Evolutionary conservation across 2,888 invertebrate species (phyloP).

Genomic region (Hypomecis punctinalis): DNA sequence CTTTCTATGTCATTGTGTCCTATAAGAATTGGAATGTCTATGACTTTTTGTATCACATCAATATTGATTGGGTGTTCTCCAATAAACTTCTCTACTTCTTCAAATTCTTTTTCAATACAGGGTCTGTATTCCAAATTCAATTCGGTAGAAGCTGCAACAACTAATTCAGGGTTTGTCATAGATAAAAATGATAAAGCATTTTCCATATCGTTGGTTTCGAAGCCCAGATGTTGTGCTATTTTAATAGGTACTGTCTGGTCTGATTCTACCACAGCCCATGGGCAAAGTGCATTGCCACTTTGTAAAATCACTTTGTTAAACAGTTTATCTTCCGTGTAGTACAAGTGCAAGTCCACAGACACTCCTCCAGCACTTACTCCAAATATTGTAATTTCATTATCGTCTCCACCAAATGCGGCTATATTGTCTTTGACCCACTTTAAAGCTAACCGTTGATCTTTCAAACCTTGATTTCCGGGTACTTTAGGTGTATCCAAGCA

Average conservation of each 20-base stretch:
- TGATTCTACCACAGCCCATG: constrained; percentile 39
- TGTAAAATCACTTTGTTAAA: constrained; percentile 49
- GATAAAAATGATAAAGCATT: constrained; percentile 1
- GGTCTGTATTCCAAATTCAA: constrained; percentile 26
- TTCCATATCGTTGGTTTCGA: neutral
- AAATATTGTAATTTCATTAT: constrained; percentile 58
- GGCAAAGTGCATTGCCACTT: constrained; percentile 47
- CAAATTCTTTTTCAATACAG: constrained; percentile 41
- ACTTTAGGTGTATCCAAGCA: constrained; percentile 57
- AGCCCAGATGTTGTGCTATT: constrained; percentile 46
- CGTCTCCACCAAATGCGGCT: constrained; percentile 63
- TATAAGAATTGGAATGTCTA: constrained; percentile 1
- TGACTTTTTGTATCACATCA: neutral
- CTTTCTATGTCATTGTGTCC: constrained; percentile 4
- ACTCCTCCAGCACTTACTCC: constrained; percentile 64
- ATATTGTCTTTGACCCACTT: constrained; percentile 66
- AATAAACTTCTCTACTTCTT: constrained; percentile 36
- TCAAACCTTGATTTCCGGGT: constrained; percentile 67
- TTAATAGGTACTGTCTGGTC: constrained; percentile 41
- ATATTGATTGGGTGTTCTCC: constrained; percentile 37
- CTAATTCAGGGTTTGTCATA: constrained; percentile 3
- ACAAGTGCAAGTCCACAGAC: constrained; percentile 58
- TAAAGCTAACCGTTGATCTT: constrained; percentile 63
- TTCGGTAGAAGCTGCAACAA: constrained; percentile 25
- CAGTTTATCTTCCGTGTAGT: constrained; percentile 53